A percentile compares a stretch with the other conserved stretches of the same genome.
Conservation (phyloP, 92 coral and sea anemone species). For the Metridium senile region DNA sequence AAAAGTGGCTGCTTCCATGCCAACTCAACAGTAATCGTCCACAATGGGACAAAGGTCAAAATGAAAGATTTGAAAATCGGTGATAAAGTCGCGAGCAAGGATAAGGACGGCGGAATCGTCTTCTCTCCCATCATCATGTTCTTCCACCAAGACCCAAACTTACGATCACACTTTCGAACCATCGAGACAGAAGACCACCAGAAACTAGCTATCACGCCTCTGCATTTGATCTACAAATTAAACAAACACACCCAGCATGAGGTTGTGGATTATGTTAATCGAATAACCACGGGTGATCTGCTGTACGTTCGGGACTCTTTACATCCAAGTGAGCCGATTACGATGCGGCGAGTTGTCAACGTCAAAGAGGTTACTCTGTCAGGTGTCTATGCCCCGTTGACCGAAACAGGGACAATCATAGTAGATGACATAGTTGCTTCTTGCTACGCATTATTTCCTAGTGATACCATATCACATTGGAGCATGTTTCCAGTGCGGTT, state of each 20-base stretch:
- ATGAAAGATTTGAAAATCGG: slow-evolving; percentile 69
- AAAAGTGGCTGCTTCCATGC: slow-evolving; percentile 65
- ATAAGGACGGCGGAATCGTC: slow-evolving; percentile 53
- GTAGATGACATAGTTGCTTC: slow-evolving; percentile 85
- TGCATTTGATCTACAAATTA: slow-evolving; percentile 87
- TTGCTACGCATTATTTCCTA: slow-evolving; percentile 80
- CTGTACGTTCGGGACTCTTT: slow-evolving; percentile 65
- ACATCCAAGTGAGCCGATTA: slow-evolving; percentile 41
- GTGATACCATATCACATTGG: slow-evolving; percentile 73
- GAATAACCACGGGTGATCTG: slow-evolving; percentile 67
- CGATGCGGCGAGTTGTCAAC: slow-evolving; percentile 63
- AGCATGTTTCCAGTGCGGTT: slow-evolving; percentile 80
- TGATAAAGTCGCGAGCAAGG: slow-evolving; percentile 68
- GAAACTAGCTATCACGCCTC: slow-evolving; percentile 72
- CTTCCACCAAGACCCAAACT: slow-evolving; percentile 74
- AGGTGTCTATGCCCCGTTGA: slow-evolving; percentile 92
- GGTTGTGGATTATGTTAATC: slow-evolving; percentile 61
- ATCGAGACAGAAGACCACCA: slow-evolving; percentile 71
- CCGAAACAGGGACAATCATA: slow-evolving; percentile 85
- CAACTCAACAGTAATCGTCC: slow-evolving; percentile 51
- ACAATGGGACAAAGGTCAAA: slow-evolving; percentile 47
- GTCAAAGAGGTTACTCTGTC: slow-evolving; percentile 27
- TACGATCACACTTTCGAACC: slow-evolving; percentile 38
- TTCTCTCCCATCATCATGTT: slow-evolving; percentile 86
- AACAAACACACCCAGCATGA: slow-evolving; percentile 77